phyloP scores from a whole-genome alignment of 2,888 invertebrate species.

The Tuta absoluta region DNA sequence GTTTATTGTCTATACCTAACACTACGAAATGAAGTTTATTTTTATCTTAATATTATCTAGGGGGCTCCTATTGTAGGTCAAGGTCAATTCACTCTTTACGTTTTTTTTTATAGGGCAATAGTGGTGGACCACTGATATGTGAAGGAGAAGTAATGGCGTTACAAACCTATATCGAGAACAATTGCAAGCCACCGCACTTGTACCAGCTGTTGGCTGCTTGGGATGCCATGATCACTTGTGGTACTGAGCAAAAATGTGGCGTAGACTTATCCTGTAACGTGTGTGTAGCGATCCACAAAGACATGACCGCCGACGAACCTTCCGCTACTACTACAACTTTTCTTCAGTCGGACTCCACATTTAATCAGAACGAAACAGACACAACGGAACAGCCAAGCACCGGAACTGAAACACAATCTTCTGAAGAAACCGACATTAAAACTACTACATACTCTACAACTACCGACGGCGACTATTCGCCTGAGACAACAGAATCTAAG shows the following conservation, averaged over 20 bases:
- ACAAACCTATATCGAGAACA: slow-evolving; percentile 65
- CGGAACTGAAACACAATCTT: background rate
- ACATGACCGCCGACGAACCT: slow-evolving; percentile 32
- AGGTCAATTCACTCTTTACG: too few relatives aligned
- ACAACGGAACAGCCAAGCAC: background rate
- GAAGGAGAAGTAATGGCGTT: slow-evolving; percentile 58
- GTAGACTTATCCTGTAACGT: slow-evolving; percentile 51
- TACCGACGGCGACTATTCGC: background rate
- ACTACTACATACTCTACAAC: background rate
- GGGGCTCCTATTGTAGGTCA: too few relatives aligned
- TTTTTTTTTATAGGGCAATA: slow-evolving; percentile 56
- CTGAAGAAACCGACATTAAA: background rate
- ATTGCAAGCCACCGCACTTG: slow-evolving; percentile 63
- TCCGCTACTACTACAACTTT: background rate
- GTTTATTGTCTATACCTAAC: too few relatives aligned
- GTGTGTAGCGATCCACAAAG: slow-evolving; percentile 60
- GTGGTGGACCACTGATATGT: slow-evolving; percentile 70
- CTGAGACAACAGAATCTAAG: background rate
- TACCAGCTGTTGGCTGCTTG: slow-evolving; percentile 63
- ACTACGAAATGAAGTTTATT: too few relatives aligned
- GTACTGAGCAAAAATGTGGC: slow-evolving; percentile 56
- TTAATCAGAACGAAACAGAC: slow-evolving; percentile 28
- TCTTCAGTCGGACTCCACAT: background rate
- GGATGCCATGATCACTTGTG: slow-evolving; percentile 62
- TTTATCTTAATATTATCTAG: too few relatives aligned